phyloP scores from a whole-genome alignment of 2,888 invertebrate species.

The Phaedon cochleariae region DNA sequence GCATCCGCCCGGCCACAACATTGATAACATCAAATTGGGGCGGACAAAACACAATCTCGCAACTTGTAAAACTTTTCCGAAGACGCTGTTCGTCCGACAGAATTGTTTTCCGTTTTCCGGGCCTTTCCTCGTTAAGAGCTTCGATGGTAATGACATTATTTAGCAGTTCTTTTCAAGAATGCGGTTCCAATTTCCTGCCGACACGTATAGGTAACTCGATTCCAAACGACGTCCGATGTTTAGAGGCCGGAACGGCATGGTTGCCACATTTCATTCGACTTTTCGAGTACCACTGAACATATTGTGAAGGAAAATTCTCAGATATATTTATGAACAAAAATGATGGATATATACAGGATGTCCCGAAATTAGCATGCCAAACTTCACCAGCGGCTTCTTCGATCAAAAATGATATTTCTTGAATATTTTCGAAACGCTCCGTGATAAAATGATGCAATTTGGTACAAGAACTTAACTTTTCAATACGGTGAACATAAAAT shows the following conservation, averaged over 20 bases:
- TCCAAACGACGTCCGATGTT: slow-evolving; percentile 44
- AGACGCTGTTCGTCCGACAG: not conserved
- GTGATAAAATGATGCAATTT: no score
- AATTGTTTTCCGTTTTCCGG: slow-evolving; percentile 13
- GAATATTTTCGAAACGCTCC: no score
- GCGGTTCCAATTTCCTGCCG: slow-evolving; percentile 38
- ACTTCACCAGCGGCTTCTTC: no score
- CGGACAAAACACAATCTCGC: not conserved
- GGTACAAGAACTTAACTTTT: no score
- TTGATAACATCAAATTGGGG: not conserved
- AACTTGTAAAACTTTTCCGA: not conserved
- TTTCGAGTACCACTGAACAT: no score
- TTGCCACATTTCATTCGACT: no score
- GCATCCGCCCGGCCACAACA: not conserved
- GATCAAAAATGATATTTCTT: no score
- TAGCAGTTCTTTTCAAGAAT: slow-evolving; percentile 30
- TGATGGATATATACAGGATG: no score
- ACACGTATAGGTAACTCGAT: slow-evolving; percentile 51
- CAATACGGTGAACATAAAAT: no score
- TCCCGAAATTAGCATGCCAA: no score
- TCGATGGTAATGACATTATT: slow-evolving; percentile 30
- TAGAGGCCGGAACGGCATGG: not conserved
- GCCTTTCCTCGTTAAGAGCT: slow-evolving; percentile 20
- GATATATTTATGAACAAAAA: no score
- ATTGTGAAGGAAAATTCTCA: no score